These are phyloP conservation scores for Rhyacophila evoluta DNA, from an alignment of 2,888 invertebrate species.

Conservation along the genomic window DNA sequence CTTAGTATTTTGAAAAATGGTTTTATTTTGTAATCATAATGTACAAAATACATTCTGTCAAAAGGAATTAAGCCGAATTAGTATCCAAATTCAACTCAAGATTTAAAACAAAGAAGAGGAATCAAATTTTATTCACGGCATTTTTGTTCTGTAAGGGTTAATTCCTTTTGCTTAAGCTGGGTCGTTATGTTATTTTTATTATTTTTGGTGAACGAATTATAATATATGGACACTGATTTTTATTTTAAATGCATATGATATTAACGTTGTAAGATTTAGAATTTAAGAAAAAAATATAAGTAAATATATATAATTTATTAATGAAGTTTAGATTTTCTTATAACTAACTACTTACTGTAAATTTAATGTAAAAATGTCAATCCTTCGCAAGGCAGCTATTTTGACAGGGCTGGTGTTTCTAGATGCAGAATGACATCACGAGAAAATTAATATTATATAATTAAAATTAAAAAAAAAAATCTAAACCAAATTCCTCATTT, in stretches of 20 bases:
- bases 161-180: no score
- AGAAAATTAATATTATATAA: neutral
- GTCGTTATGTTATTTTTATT: no score
- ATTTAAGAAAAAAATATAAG: neutral
- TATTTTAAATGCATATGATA: neutral
- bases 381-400: slow-evolving; percentile 31
- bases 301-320: neutral
- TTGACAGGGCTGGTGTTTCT: slow-evolving; percentile 54
- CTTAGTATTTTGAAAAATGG: no score
- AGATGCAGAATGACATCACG: slow-evolving; percentile 5
- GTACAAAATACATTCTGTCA: no score
- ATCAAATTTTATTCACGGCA: no score
- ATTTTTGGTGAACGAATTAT: no score
- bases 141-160: no score
- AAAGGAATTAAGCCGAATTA: no score
- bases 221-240: neutral
- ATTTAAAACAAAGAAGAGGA: no score
- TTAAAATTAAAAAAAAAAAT: neutral
- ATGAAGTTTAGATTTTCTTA: neutral
- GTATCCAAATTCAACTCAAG: no score
- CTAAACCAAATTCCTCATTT: neutral
- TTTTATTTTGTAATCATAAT: no score
- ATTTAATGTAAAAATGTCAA: neutral
- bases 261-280: slow-evolving; percentile 15
- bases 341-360: neutral